Evolutionary conservation across 2,888 invertebrate species (phyloP), one percentile per base, ranked within the genome.

Genomic region (Drepana falcataria): DNA sequence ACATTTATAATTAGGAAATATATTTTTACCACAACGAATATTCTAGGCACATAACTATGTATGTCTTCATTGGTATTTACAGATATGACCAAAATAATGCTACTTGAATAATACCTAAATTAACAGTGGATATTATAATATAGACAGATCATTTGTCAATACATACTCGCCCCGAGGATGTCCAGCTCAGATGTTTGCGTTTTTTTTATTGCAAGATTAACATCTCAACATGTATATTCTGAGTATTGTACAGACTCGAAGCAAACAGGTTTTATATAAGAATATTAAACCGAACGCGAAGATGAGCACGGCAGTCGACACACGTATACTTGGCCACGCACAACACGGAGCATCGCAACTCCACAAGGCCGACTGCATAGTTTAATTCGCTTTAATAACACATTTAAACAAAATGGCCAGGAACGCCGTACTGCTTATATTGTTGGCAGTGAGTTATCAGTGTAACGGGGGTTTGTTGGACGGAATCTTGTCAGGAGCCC

Each of bases 241-340:
- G 1, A 34, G 51, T 51, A 34, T 40, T 51, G 51, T 51, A 34
- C 51, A 33, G 40, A 40, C 40, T 60, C 63, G 56, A 57, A 57
- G 57, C 58, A 53, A 68, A 75, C 75, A 75, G 59, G 75, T 75
- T 77, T 65, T 65, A 54, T 54, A 58, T 54, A 59, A 65, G 57
- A 56, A 64, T 67, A 66, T 60, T 59, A 64, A 61, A 57, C 60
- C 56, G 58, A 58, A 61, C 63, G 66, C 56, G 63, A 68, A 66
- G 70, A 65, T 65, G 68, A 69, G 64, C 67, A 68, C 63, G 69
- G 70, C 69, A 75, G 75, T 78, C 67, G 66, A 64, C 51, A 51
- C 51, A 34, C 40, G 51, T 51, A 41, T 51, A 33, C 2, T 6
- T 33, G 55, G 54, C 60, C 58, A 62, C 61, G 61, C 66, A 69